Evolutionary conservation across 2,113 vertebrate genomes (phyloP).

Genomic region (Zosterops hypoxanthus): DNA sequence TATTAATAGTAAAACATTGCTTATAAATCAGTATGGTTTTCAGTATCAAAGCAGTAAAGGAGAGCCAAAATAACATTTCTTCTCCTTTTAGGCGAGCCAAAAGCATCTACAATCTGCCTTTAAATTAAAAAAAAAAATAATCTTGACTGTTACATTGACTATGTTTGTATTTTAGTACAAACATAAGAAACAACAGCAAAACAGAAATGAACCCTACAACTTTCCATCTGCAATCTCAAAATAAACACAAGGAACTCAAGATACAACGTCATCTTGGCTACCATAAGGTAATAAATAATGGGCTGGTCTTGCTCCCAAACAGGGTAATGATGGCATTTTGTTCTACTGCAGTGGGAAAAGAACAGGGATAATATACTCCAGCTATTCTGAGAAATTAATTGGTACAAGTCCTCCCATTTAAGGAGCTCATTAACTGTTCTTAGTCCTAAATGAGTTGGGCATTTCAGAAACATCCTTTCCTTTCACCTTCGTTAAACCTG

Average conservation of each 20-base stretch:
- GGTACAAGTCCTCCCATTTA: constrained; percentile 30
- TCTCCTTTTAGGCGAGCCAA: background rate
- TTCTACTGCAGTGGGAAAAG: background rate
- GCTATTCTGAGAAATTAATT: constrained; percentile 47
- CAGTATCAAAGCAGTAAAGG: background rate
- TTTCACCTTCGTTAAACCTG: constrained; percentile 33
- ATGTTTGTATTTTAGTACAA: background rate
- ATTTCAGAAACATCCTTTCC: constrained; percentile 32
- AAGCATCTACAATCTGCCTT: background rate
- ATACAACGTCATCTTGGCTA: background rate
- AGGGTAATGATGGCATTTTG: background rate
- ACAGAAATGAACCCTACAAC: background rate
- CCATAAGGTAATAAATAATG: background rate
- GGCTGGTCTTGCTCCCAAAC: background rate
- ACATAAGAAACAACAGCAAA: constrained; percentile 11
- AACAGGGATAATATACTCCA: background rate
- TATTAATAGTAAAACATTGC: background rate
- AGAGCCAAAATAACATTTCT: background rate
- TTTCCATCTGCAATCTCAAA: constrained; percentile 16
- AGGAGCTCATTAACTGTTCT: constrained; percentile 4
- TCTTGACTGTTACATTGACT: background rate
- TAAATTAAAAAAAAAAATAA: background rate
- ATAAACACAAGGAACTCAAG: background rate
- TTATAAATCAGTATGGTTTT: background rate
- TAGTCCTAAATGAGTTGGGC: constrained; percentile 6